These are phyloP conservation scores for Gallinago media DNA, from an alignment of 2,113 vertebrate genomes.

Conservation along the genomic window DNA sequence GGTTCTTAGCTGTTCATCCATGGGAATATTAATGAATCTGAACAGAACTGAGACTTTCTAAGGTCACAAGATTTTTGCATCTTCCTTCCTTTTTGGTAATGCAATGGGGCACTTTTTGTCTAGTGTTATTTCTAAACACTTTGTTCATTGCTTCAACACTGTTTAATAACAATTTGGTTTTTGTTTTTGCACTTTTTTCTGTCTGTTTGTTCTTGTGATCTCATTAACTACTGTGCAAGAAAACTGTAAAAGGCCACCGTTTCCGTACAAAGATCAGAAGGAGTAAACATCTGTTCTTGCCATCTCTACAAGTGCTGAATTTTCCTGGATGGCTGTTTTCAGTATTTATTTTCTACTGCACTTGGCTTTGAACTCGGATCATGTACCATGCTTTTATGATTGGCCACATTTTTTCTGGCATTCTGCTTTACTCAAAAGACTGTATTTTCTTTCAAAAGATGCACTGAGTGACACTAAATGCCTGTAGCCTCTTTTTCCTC, in stretches of 20 bases:
- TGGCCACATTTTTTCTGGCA: neutral
- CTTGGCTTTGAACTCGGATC: neutral
- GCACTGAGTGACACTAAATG: neutral
- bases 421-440: neutral
- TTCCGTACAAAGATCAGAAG: neutral
- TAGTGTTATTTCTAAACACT: neutral
- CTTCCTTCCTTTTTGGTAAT: neutral
- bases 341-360: slow-evolving; percentile 2
- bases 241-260: neutral
- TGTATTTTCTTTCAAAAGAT: slow-evolving; percentile 2
- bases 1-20: neutral
- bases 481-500: neutral
- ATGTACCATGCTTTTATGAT: neutral
- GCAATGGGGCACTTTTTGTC: neutral
- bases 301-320: neutral
- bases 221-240: neutral
- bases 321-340: neutral
- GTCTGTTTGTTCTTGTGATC: neutral
- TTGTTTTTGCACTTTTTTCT: neutral
- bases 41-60: neutral
- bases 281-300: neutral
- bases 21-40: neutral
- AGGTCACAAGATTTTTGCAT: neutral
- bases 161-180: neutral
- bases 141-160: neutral